Evolutionary conservation across 2,797 vertebrate genomes (phyloP).

Genomic region (Brachyrhaphis roseni): DNA sequence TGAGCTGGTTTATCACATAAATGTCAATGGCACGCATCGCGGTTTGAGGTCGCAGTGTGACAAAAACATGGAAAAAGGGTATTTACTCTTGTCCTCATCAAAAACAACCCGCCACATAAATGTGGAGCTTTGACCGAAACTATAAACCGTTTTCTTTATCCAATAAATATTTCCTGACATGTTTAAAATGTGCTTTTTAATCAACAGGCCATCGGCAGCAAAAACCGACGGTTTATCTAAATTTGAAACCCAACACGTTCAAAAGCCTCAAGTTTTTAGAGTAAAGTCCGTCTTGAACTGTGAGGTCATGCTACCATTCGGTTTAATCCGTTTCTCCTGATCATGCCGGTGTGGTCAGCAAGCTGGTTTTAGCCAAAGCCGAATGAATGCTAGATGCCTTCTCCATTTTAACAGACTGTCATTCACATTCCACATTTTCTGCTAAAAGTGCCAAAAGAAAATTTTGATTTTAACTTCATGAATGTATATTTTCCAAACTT

Average conservation of each 20-base stretch:
- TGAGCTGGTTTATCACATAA: not conserved
- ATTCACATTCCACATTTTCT: not conserved
- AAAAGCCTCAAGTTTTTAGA: not conserved
- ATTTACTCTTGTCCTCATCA: not conserved
- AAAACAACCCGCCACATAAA: not conserved
- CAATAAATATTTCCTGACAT: not conserved
- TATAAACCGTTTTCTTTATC: not conserved
- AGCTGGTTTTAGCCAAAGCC: not conserved
- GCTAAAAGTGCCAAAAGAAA: not conserved
- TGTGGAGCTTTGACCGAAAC: not conserved
- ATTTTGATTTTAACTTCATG: not conserved
- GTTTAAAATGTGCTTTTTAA: not conserved
- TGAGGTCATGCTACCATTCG: not conserved
- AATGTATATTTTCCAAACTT: not conserved
- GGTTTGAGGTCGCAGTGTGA: not conserved
- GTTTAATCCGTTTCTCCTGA: not conserved
- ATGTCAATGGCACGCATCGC: not conserved
- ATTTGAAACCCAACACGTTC: not conserved
- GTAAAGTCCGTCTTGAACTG: not conserved
- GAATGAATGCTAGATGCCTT: not conserved
- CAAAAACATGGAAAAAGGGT: not conserved
- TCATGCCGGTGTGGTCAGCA: not conserved
- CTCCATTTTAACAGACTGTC: not conserved
- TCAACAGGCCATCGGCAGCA: not conserved
- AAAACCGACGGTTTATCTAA: not conserved